Base-by-base conservation (phyloP, 2,888 invertebrate genomes). In the Griposia aprilina region DNA sequence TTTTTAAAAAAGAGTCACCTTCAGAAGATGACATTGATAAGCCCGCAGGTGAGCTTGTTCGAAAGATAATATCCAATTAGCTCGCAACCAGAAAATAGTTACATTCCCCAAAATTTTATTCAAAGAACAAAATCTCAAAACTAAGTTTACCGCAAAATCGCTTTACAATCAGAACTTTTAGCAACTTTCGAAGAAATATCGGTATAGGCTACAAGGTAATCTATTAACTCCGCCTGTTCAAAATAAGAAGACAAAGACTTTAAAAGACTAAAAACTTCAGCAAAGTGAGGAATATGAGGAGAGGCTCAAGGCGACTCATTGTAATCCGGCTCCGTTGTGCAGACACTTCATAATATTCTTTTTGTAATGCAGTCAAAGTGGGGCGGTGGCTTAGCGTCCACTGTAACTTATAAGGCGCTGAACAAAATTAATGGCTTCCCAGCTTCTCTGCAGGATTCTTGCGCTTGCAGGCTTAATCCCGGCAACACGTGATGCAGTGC, bases 351-450 rank as follows among this genome's bases (percentile, higher is more conserved):
- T 90, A 90, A 91, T 91, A 91, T 92, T 92, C 91, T 93, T 93
- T 93, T 93, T 92, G 88, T 89, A 85, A 87, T 91, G 90, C 90
- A 92, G 91, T 91, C 88, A 90, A 90, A 90, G 91, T 90, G 87
- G 89, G 85, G 87, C 85, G 85, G 90, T 87, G 88, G 93, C 93
- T 94, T 93, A 93, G 88, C 91, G 90, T 90, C 87, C 85, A 90
- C 89, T 91, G 92, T 91, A 93, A 93, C 90, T 92, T 92, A 93
- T 93, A 93, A 93, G 92, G 92, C 92, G 92, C 90, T 93, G 92
- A 94, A 93, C 92, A 92, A 94, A 94, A 95, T 95, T 94, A 94
- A 95, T 95, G 93, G 91, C 89, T 92, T 59, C 66, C 84, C 84
- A 78, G 79, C 84, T 52, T 91, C 89, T 85, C 87, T 87, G 62